Evolutionary conservation across 2,888 invertebrate genomes (phyloP).

Genomic region (Eulithis testata): DNA sequence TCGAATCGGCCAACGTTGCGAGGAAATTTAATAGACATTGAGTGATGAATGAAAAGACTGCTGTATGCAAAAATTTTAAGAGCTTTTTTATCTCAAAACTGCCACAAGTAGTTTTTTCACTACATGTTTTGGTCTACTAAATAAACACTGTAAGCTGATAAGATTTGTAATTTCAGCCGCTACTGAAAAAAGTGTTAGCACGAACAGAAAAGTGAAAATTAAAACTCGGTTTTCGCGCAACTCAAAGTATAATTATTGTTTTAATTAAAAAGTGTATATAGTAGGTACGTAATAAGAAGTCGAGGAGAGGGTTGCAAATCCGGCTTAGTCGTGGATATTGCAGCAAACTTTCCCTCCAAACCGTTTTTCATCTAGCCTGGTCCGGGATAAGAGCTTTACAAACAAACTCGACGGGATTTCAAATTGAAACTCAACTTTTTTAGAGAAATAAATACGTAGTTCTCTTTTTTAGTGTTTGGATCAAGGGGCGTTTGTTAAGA

Average conservation of each 20-base stretch:
- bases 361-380: constrained; percentile 65
- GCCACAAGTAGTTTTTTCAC: not conserved
- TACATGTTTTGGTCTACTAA: not conserved
- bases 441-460: constrained; percentile 5
- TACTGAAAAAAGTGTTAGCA: not conserved
- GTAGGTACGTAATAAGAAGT: constrained; percentile 51
- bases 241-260: constrained; percentile 65
- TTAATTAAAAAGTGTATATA: constrained; percentile 74
- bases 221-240: constrained; percentile 31
- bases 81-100: not conserved
- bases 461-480: constrained; percentile 4
- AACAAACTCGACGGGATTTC: constrained; percentile 26
- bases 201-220: constrained; percentile 19
- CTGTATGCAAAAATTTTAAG: constrained; percentile 15
- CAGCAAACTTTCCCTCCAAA: constrained; percentile 66
- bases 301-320: constrained; percentile 75
- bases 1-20: constrained; percentile 44
- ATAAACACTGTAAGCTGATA: not conserved
- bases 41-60: constrained; percentile 40
- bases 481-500: not conserved
- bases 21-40: constrained; percentile 42
- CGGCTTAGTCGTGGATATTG: constrained; percentile 71
- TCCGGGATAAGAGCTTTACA: constrained; percentile 46
- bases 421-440: constrained; percentile 6
- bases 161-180: not conserved